Base-by-base conservation (phyloP, 2,888 invertebrate species). In the Drosophila flavopinicola region DNA sequence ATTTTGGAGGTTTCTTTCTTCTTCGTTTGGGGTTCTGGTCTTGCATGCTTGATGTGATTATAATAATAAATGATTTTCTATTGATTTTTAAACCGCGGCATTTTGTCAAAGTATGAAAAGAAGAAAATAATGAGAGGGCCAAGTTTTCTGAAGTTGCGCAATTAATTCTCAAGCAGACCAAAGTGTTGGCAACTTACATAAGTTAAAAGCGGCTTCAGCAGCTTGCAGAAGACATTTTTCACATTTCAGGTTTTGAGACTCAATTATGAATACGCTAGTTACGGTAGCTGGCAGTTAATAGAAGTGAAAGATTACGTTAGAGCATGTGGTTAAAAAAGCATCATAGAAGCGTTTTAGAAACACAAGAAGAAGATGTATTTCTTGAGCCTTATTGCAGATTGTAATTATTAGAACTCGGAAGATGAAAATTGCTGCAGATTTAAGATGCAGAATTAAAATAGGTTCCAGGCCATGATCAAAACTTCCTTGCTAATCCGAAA, bases 31-130 rank as follows among this genome's bases (percentile, higher is more conserved):
- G 44, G 64, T 52, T 75, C 61, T 60, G 60, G 48, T 73, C 58
- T 64, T 70, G 77, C 72, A 66, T 60, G 75, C 71, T 57, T 63
- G 66, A 74, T 68, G 66, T 59, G 58, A 66, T 74, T 75, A 82
- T 76, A 77, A 82, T 69, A 84, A 87, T 77, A 87, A 87, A 84
- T 83, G 85, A 80, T 78, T 79, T 78, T 84, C 77, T 79, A 75
- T 77, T 74, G 69, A 75, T 70, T 76, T 66, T 61, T 53, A 66
- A 73, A 49, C 60, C 39, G 65, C 77, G 68, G 75, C 53, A 66
- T 75, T 82, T 75, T 70, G 70, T 78, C 83, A 82, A 78, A 76
- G 71, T 61, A 32, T 1, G 30, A 11, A 35, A 11, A 39, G 11
- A 52, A 41, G 11, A 52, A 41, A 13, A 33, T 6, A 44, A 44